Percentiles rank a stretch among this genome's conserved stretches.
phyloP scores from a whole-genome alignment of 2,888 invertebrate species.

The Diogma glabrata region DNA sequence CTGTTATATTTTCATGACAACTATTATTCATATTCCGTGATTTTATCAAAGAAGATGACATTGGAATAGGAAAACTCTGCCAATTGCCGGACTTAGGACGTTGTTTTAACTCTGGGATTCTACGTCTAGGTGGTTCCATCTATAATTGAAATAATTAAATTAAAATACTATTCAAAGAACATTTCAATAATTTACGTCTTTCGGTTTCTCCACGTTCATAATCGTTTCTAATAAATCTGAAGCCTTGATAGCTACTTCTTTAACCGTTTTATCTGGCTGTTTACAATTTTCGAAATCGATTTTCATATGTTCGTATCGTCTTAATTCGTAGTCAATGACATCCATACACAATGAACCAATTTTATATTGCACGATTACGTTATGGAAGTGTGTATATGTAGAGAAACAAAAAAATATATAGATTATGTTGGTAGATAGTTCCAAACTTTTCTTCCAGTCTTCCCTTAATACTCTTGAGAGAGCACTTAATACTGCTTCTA shows the following conservation, averaged over 20 bases:
- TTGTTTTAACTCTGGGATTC: conserved; percentile 60
- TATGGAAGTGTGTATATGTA: conserved; percentile 89
- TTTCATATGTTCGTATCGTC: conserved; percentile 88
- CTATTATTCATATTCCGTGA: conserved; percentile 52
- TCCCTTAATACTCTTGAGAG: conserved; percentile 90
- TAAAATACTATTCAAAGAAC: not conserved
- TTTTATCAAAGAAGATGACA: conserved; percentile 41
- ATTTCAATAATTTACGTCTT: conserved; percentile 26
- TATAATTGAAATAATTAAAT: conserved; percentile 17
- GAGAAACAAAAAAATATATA: conserved; percentile 97
- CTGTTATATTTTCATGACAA: conserved; percentile 51
- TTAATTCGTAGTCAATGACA: conserved; percentile 88
- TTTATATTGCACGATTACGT: conserved; percentile 90
- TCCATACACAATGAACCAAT: conserved; percentile 96
- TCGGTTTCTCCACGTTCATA: conserved; percentile 37
- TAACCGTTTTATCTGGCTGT: conserved; percentile 30
- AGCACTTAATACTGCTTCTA: conserved; percentile 89
- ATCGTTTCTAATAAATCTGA: conserved; percentile 34
- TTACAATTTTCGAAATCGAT: conserved; percentile 52
- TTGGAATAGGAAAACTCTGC: conserved; percentile 36
- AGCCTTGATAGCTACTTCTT: conserved; percentile 24
- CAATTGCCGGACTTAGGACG: conserved; percentile 69
- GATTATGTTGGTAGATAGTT: conserved; percentile 91
- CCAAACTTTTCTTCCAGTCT: conserved; percentile 95
- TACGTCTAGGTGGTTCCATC: conserved; percentile 53